Evolutionary conservation across 2,113 vertebrate genomes (phyloP), one percentile per base, ranked within the genome.

Genomic region (Leptobrachium leishanense): DNA sequence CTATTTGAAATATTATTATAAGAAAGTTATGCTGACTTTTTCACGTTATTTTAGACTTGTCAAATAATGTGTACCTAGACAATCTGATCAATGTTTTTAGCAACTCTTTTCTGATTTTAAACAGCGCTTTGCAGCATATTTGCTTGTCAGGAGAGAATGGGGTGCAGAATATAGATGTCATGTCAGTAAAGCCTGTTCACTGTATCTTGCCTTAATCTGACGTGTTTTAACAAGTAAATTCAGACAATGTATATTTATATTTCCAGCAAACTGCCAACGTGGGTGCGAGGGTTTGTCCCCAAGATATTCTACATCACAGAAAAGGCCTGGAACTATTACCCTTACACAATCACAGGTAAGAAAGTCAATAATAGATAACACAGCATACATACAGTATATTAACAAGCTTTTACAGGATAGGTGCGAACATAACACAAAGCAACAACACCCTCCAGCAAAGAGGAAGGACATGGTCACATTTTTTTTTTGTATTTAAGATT

Each of bases 241-340:
- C 55, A 10, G 10, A 11, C 10, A 7, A 11, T 59, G 10, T 59
- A 2, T 59, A 57, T 62, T 74, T 42, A 70, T 68, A 40, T 76
- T 39, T 83, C 68, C 83, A 94, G 93, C 78, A 94, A 94, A 85
- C 87, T 94, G 43, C 93, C 93, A 0, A 74, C 85, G 39, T 94
- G 93, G 93, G 85, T 82, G 4, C 90, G 85, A 82, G 76, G 85
- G 3, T 91, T 94, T 79, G 87, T 92, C 41, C 93, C 93, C 0
- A 87, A 88, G 70, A 79, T 90, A 83, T 94, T 94, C 85, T 94
- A 94, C 6, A 84, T 94, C 84, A 94, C 90, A 6, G 93, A 94
- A 82, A 94, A 89, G 53, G 92, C 93, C 81, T 94, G 93, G 93
- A 94, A 94, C 85, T 92, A 93, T 82, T 94, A 94, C 81, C 93